Conservation (phyloP, 2,113 vertebrate genomes). For the Cyprichromis sp. region DNA sequence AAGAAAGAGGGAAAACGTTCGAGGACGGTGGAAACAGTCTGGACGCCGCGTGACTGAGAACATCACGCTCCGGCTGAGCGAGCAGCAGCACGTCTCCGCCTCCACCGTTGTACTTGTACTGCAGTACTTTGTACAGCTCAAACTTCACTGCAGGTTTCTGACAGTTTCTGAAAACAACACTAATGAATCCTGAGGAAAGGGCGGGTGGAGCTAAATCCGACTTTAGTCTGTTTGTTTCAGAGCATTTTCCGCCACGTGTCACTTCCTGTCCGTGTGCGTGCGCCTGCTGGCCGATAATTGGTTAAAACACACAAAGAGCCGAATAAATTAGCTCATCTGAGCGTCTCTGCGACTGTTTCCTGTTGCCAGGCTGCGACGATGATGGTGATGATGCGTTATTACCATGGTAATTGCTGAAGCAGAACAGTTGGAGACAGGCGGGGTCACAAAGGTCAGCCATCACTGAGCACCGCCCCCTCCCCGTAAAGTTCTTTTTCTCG, state of each 20-base stretch:
- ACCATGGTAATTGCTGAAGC: slow-evolving; percentile 32
- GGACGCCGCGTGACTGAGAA: neutral
- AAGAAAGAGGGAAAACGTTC: neutral
- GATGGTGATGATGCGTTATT: slow-evolving; percentile 25
- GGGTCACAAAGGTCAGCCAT: slow-evolving; percentile 9
- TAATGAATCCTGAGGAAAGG: neutral
- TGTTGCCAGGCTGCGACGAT: neutral
- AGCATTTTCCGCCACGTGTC: neutral
- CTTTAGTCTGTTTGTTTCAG: neutral
- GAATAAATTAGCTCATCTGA: slow-evolving; percentile 1
- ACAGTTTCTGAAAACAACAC: neutral
- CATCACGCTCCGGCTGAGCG: neutral
- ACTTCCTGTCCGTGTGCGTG: neutral
- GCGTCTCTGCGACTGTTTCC: neutral
- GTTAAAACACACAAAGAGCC: neutral
- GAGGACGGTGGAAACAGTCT: neutral
- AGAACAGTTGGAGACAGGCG: slow-evolving; percentile 12
- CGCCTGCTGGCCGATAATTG: neutral
- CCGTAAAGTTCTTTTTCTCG: neutral
- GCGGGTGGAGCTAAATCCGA: neutral
- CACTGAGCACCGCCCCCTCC: neutral
- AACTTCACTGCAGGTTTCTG: neutral
- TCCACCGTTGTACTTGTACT: neutral
- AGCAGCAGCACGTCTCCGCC: neutral
- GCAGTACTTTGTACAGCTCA: neutral